These are phyloP conservation scores for Poeciliopsis gracilis DNA, from an alignment of 2,797 vertebrate species.

Conservation along the genomic window DNA sequence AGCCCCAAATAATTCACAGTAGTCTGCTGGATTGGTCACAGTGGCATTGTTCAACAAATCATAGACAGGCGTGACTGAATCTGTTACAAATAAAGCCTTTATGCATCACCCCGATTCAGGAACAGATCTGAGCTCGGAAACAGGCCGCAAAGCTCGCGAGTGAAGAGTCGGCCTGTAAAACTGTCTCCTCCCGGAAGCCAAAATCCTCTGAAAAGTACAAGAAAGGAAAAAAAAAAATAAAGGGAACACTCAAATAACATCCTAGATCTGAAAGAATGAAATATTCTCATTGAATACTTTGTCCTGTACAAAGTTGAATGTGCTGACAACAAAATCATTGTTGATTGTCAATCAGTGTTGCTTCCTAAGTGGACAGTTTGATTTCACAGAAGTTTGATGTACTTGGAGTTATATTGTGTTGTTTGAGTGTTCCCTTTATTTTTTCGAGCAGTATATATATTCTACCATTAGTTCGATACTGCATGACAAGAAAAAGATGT, in stretches of 20 bases:
- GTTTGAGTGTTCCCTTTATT: too few relatives aligned
- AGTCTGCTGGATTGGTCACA: background rate
- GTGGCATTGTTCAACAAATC: background rate
- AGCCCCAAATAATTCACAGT: background rate
- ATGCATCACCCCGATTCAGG: background rate
- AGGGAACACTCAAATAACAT: too few relatives aligned
- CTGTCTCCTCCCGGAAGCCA: background rate
- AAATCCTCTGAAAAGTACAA: background rate
- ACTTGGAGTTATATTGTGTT: too few relatives aligned
- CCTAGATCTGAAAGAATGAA: too few relatives aligned
- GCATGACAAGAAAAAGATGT: background rate
- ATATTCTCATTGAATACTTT: too few relatives aligned
- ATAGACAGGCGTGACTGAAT: background rate
- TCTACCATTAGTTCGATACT: background rate
- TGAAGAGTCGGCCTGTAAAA: background rate
- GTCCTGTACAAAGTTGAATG: too few relatives aligned
- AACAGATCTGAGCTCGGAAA: background rate
- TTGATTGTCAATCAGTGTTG: too few relatives aligned
- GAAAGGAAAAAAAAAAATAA: background rate
- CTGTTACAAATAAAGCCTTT: constrained; percentile 9
- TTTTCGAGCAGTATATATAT: too few relatives aligned
- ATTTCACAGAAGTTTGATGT: too few relatives aligned
- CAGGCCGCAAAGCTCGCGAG: background rate
- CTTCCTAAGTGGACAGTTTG: too few relatives aligned
- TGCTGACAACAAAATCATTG: too few relatives aligned